Percentiles rank a stretch among this genome's conserved stretches.
Evolutionary conservation across 2,888 invertebrate species (phyloP).

Genomic region (Drosophila gaucha): DNA sequence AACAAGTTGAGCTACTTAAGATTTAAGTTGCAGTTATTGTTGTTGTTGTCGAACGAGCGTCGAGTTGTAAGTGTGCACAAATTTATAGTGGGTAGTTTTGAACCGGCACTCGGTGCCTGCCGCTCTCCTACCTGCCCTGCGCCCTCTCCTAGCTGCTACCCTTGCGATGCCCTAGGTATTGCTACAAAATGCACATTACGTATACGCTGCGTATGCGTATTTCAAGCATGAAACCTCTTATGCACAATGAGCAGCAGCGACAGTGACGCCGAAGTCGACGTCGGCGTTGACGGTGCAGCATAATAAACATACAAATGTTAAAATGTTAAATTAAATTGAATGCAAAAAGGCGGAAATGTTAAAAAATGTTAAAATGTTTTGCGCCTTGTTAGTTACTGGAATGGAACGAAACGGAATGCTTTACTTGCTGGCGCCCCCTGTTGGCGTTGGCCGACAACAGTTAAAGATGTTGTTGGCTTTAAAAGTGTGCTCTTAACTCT

Average conservation of each 20-base stretch:
- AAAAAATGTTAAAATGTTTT: slow-evolving; percentile 71
- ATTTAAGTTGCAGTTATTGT: slow-evolving; percentile 65
- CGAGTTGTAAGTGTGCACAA: slow-evolving; percentile 66
- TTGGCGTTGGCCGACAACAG: slow-evolving; percentile 28
- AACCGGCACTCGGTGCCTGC: slow-evolving; percentile 1
- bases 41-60: slow-evolving; percentile 62
- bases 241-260: slow-evolving; percentile 71
- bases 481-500: slow-evolving; percentile 23
- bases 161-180: slow-evolving; percentile 31
- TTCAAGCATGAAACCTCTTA: slow-evolving; percentile 75
- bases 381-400: slow-evolving; percentile 64
- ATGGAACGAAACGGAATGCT: slow-evolving; percentile 32
- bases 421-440: slow-evolving; percentile 46
- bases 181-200: slow-evolving; percentile 63
- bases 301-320: slow-evolving; percentile 77
- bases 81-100: slow-evolving; percentile 70
- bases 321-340: slow-evolving; percentile 77
- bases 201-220: slow-evolving; percentile 74
- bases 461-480: slow-evolving; percentile 57
- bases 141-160: not conserved
- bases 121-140: not conserved
- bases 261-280: slow-evolving; percentile 19
- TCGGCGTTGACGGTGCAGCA: slow-evolving; percentile 41
- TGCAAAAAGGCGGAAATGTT: slow-evolving; percentile 77
- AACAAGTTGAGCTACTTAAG: slow-evolving; percentile 80